Percentiles rank a stretch among this genome's conserved stretches.
Conservation (phyloP, 2,113 vertebrate species). For the Burhinus oedicnemus region DNA sequence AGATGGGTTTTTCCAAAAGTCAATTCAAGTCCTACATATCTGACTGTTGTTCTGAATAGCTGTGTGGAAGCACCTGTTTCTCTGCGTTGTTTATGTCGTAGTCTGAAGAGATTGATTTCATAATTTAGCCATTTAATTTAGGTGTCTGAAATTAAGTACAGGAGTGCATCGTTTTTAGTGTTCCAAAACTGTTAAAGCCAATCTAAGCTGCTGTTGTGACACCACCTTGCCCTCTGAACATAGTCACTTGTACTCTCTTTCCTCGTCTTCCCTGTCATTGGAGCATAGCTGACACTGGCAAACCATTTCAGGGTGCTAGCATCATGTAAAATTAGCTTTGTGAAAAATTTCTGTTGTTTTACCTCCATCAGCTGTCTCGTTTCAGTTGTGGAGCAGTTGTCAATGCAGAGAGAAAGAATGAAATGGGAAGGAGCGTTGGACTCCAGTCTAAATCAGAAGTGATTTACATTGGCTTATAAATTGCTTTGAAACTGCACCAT, state of each 20-base stretch:
- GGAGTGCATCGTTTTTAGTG: neutral
- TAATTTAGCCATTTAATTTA: neutral
- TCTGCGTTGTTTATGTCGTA: neutral
- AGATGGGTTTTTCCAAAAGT: neutral
- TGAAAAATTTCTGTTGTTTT: neutral
- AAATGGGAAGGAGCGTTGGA: neutral
- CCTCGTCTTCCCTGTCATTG: neutral
- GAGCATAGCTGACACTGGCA: neutral
- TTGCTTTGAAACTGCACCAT: neutral
- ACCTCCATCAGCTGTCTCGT: neutral
- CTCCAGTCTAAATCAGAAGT: neutral
- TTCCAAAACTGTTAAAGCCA: neutral
- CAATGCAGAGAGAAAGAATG: neutral
- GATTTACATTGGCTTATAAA: neutral
- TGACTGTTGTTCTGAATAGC: neutral
- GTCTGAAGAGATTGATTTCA: neutral
- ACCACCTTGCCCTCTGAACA: neutral
- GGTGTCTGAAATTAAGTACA: neutral
- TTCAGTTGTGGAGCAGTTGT: neutral
- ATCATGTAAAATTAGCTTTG: neutral
- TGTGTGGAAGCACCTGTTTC: neutral
- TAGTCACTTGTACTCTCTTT: neutral
- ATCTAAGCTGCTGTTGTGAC: neutral
- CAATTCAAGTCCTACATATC: neutral
- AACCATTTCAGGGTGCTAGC: neutral